Evolutionary conservation across 2,113 vertebrate genomes (phyloP), one percentile per base, ranked within the genome.

Genomic region (Trematocara marginatum): DNA sequence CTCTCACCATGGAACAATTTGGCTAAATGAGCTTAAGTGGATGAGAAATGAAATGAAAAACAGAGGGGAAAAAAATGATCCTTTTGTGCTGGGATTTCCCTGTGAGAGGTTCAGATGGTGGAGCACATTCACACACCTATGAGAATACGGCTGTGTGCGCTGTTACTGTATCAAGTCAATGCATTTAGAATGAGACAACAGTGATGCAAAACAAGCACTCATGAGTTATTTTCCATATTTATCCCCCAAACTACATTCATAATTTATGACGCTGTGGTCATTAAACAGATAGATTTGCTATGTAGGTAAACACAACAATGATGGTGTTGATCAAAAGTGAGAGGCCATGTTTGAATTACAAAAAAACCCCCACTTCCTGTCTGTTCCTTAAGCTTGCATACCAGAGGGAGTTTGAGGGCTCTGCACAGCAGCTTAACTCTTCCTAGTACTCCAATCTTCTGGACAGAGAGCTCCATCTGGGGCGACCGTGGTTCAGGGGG

Each of bases 21-120:
- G 76, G 45, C 76, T 89, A 89, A 92, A 93, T 90, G 79, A 90
- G 89, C 86, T 88, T 86, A 89, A 92, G 88, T 90, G 88, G 84
- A 82, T 88, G 86, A 91, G 78, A 87, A 92, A 81, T 23, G 82
- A 56, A 66, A 40, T 66, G 35, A 66, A 66, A 66, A 85, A 88
- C 85, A 86, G 81, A 38, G 49, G 42, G 61, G 79, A n/a, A 66
- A 51, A 87, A 52, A 86, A 88, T 69, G 54, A 90, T 82, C 56
- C 80, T 87, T 91, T 91, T 89, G 84, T 89, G 13, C 42, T 1
- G 34, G 66, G 79, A 90, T 91, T 91, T 84, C 87, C 81, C 69
- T n/a, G 3, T 80, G 83, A 92, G 78, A 90, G 89, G 53, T 91
- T 87, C 34, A 66, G 42, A n/a, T 10, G 11, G 54, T 40, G 15